Evolutionary conservation across 2,888 invertebrate genomes (phyloP).

Genomic region (Leptothorax acervorum): DNA sequence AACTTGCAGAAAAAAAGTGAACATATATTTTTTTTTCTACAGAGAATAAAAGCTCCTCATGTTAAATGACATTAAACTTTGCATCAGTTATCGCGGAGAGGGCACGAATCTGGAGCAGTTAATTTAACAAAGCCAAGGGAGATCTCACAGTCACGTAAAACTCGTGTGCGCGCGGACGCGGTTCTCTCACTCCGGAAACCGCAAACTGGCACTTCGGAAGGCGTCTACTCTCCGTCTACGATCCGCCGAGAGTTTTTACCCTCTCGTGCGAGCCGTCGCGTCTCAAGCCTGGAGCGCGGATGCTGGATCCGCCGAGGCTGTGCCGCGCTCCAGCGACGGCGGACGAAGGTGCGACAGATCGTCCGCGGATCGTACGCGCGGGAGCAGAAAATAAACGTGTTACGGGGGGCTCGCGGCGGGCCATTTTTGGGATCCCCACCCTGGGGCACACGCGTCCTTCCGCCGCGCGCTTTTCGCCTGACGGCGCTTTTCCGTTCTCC

Average conservation of each 20-base stretch:
- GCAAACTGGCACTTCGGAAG: background rate
- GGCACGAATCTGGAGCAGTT: background rate
- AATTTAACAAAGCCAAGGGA: background rate
- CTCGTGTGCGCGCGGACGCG: background rate
- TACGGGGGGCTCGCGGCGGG: constrained; percentile 74
- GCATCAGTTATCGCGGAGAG: background rate
- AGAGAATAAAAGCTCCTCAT: no score
- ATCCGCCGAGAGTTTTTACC: background rate
- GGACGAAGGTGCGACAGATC: constrained; percentile 69
- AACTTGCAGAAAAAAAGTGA: background rate
- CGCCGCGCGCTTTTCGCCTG: constrained; percentile 56
- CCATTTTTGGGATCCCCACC: constrained; percentile 86
- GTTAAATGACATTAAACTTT: background rate
- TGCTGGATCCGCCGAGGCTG: background rate
- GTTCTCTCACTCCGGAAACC: background rate
- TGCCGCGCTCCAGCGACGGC: constrained; percentile 20
- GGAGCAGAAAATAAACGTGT: constrained; percentile 75
- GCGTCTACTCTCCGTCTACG: background rate
- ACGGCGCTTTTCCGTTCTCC: constrained; percentile 62
- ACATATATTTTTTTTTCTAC: background rate
- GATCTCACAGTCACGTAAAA: background rate
- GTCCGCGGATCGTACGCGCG: constrained; percentile 61
- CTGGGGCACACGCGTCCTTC: constrained; percentile 68
- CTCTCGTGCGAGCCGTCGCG: background rate
- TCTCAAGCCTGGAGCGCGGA: background rate